Percentiles rank a stretch among this genome's conserved stretches.
phyloP scores from a whole-genome alignment of 2,888 invertebrate genomes.

The Neuroscelio doddi region DNA sequence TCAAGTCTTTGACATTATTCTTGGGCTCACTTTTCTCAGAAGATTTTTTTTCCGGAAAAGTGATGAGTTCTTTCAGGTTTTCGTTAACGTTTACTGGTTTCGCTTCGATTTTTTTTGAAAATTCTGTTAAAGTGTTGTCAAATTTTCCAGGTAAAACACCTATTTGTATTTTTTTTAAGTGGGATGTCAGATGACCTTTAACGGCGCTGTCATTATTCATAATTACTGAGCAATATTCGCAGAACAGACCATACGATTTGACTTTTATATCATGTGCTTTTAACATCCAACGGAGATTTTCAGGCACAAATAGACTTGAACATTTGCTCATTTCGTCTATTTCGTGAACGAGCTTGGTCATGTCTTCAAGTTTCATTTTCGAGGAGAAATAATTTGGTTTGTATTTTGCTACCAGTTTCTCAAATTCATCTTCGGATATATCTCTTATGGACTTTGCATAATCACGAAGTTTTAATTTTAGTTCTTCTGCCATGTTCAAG shows the following conservation, averaged over 20 bases:
- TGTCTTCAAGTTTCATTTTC: background rate
- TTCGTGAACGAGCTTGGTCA: too few relatives aligned
- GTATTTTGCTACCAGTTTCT: too few relatives aligned
- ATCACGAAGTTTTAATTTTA: background rate
- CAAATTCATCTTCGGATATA: background rate
- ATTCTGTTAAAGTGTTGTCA: too few relatives aligned
- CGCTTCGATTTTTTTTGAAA: too few relatives aligned
- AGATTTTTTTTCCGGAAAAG: background rate
- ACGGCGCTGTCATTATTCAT: conserved; percentile 13
- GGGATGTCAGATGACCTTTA: conserved; percentile 4
- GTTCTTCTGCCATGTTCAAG: background rate
- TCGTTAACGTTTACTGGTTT: background rate
- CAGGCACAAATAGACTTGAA: background rate
- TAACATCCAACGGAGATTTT: background rate
- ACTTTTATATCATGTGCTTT: conserved; percentile 1
- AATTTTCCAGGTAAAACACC: background rate
- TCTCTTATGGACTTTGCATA: background rate
- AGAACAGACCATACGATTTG: background rate
- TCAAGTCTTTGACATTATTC: background rate
- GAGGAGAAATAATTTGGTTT: background rate
- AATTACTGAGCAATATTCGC: conserved; percentile 1
- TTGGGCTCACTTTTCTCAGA: background rate
- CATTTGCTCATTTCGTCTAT: too few relatives aligned
- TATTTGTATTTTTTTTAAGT: background rate
- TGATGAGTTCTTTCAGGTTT: background rate